These are phyloP conservation scores for Polyommatus iphigenia DNA, from an alignment of 2,888 invertebrate genomes.

Conservation along the genomic window DNA sequence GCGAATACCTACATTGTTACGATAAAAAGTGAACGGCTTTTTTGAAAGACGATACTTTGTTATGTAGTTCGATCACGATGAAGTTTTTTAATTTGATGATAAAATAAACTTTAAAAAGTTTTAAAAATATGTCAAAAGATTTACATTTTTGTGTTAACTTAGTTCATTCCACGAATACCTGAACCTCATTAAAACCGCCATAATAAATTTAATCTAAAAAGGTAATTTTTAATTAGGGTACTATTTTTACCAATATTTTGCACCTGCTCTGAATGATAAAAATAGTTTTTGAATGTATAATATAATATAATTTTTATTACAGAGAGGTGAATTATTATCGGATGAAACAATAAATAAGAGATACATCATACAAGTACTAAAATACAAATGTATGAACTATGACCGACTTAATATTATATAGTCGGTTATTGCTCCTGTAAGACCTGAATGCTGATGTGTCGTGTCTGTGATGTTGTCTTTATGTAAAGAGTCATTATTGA, in stretches of 20 bases:
- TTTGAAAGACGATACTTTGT: slow-evolving; percentile 44
- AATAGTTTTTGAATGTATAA: background rate
- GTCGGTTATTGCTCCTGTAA: too few relatives aligned
- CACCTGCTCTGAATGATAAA: background rate
- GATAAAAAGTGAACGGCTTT: slow-evolving; percentile 43
- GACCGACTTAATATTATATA: too few relatives aligned
- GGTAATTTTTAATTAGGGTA: background rate
- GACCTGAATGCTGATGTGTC: too few relatives aligned
- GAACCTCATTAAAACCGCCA: background rate
- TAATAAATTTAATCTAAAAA: background rate
- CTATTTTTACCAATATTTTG: background rate
- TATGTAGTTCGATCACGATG: slow-evolving; percentile 19
- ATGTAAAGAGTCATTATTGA: too few relatives aligned
- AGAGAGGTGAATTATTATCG: too few relatives aligned
- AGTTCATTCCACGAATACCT: background rate
- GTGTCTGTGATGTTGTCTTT: too few relatives aligned
- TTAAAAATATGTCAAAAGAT: background rate
- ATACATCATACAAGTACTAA: too few relatives aligned
- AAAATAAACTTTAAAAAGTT: background rate
- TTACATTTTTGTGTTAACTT: background rate
- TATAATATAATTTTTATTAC: too few relatives aligned
- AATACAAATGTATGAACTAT: too few relatives aligned
- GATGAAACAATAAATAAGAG: too few relatives aligned
- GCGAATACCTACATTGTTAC: slow-evolving; percentile 46
- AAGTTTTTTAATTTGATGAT: background rate